These are phyloP conservation scores for Babylonia areolata DNA, from an alignment of 1,140 invertebrate genomes.

Conservation along the genomic window DNA sequence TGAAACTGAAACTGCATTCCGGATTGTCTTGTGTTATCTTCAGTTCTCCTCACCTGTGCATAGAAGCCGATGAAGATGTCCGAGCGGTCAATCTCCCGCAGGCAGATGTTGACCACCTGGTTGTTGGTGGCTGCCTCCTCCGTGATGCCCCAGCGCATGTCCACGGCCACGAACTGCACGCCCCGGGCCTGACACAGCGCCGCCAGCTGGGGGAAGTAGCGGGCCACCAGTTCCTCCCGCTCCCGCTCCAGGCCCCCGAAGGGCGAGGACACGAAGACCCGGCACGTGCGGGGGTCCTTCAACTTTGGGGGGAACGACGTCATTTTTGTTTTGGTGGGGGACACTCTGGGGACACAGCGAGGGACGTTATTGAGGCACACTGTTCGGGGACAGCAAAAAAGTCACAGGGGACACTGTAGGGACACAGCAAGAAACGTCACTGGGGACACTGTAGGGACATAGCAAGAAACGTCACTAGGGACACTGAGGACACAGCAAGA, in stretches of 20 bases:
- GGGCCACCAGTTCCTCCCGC: slow-evolving; percentile 63
- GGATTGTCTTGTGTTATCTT: too few species aligned
- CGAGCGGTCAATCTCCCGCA: slow-evolving; percentile 68
- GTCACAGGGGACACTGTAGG: too few species aligned
- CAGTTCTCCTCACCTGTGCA: slow-evolving; percentile 65
- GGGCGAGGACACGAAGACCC: slow-evolving; percentile 71
- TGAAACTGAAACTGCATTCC: too few species aligned
- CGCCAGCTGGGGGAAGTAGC: slow-evolving; percentile 65
- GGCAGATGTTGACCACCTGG: slow-evolving; percentile 68
- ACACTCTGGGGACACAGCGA: too few species aligned
- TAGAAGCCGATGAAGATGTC: slow-evolving; percentile 71
- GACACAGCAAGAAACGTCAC: too few species aligned
- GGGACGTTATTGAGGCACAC: too few species aligned
- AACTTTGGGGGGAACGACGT: slow-evolving; percentile 42
- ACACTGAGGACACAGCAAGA: too few species aligned
- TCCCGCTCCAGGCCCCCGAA: slow-evolving; percentile 70
- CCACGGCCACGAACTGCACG: slow-evolving; percentile 68
- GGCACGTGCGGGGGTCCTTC: slow-evolving; percentile 61
- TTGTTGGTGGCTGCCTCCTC: slow-evolving; percentile 61
- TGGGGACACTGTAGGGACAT: too few species aligned
- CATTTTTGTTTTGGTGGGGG: slow-evolving; percentile 21
- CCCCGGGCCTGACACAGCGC: slow-evolving; percentile 65
- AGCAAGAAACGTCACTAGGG: too few species aligned
- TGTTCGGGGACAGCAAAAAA: too few species aligned
- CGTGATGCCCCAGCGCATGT: slow-evolving; percentile 73